Conservation (phyloP, 2,888 invertebrate genomes). For the Nomada hirtipes region DNA sequence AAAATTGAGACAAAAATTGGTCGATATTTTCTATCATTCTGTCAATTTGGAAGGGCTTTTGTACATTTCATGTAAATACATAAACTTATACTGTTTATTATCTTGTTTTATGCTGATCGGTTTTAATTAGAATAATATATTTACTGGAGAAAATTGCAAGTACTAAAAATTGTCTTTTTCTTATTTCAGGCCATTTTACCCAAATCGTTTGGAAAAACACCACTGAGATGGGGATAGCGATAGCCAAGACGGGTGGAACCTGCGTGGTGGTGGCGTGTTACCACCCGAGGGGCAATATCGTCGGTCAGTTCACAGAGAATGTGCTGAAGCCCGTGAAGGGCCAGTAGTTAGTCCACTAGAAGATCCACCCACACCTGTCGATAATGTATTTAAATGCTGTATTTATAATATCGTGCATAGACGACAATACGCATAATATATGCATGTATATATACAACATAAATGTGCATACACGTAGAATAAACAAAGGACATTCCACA, state of each 20-base stretch:
- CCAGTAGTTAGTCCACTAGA: constrained; percentile 62
- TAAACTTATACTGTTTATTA: too few relatives aligned
- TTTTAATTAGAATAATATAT: too few relatives aligned
- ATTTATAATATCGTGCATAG: constrained; percentile 68
- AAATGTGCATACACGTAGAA: constrained; percentile 72
- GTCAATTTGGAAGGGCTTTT: too few relatives aligned
- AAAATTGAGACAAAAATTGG: too few relatives aligned
- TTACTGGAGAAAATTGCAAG: background rate
- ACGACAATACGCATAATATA: constrained; percentile 67
- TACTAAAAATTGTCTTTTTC: background rate
- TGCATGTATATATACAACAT: constrained; percentile 61
- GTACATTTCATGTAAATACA: too few relatives aligned
- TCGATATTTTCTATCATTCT: too few relatives aligned
- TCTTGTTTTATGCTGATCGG: too few relatives aligned
- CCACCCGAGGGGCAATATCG: constrained; percentile 87
- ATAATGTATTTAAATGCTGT: constrained; percentile 74
- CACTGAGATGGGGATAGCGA: constrained; percentile 90
- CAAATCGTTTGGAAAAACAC: constrained; percentile 94
- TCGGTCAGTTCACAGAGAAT: constrained; percentile 85
- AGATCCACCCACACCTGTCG: constrained; percentile 59
- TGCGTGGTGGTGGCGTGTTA: constrained; percentile 88
- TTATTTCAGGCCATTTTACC: constrained; percentile 85
- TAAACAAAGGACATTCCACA: constrained; percentile 79
- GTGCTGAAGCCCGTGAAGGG: constrained; percentile 79
- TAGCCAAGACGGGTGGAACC: constrained; percentile 87